These are phyloP conservation scores for Okapia johnstoni DNA, from an alignment of 2,113 vertebrate genomes.

Conservation along the genomic window DNA sequence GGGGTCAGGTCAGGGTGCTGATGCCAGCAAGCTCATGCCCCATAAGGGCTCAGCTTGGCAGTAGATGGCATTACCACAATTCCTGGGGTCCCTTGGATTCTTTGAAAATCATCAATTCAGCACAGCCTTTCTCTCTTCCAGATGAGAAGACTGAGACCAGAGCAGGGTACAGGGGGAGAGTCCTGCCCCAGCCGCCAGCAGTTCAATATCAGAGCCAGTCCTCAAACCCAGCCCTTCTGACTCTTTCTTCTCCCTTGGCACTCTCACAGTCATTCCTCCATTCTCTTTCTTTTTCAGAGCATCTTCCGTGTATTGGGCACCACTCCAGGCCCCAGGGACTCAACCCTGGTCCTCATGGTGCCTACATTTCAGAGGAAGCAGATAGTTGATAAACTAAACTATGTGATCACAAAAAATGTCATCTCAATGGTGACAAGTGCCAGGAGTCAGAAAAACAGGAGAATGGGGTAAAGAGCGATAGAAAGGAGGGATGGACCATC, in stretches of 20 bases:
- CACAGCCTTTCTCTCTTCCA: neutral
- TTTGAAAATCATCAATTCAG: neutral
- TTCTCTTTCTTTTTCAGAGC: neutral
- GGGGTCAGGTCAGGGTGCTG: neutral
- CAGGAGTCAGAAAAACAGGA: neutral
- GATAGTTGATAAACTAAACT: neutral
- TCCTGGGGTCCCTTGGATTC: neutral
- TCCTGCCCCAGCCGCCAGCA: neutral
- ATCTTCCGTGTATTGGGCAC: neutral
- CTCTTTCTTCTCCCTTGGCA: neutral
- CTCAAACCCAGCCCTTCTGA: neutral
- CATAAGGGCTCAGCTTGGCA: neutral
- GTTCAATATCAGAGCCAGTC: neutral
- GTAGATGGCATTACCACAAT: neutral
- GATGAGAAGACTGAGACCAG: neutral
- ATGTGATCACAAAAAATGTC: neutral
- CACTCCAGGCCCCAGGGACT: neutral
- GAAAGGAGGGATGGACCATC: neutral
- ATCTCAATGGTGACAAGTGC: neutral
- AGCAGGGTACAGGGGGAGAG: fast-evolving
- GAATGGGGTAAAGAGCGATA: neutral
- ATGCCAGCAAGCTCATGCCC: fast-evolving
- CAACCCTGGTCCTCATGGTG: neutral
- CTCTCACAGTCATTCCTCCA: neutral
- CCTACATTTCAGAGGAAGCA: neutral